phyloP scores from a whole-genome alignment of 2,113 vertebrate genomes.

The Bubo blakistoni region DNA sequence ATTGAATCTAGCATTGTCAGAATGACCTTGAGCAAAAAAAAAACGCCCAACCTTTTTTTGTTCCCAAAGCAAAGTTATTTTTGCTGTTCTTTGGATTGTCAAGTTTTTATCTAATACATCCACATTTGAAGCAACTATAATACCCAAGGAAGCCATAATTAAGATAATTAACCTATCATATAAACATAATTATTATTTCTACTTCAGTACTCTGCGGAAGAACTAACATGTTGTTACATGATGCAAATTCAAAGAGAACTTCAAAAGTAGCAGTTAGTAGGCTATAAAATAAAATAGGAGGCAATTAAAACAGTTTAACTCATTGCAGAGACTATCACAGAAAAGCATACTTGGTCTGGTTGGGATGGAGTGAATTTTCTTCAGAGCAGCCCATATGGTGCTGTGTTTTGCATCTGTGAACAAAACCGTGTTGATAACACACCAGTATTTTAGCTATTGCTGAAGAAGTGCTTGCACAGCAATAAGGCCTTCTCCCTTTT shows the following conservation, averaged over 20 bases:
- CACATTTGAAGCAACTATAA: neutral
- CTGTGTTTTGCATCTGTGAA: neutral
- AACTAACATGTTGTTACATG: neutral
- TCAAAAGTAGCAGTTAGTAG: neutral
- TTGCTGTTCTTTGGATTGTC: neutral
- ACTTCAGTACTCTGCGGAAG: neutral
- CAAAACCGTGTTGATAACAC: neutral
- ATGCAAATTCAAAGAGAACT: neutral
- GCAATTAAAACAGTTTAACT: conserved; percentile 5
- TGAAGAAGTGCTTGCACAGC: neutral
- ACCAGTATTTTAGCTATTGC: neutral
- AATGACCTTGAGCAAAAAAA: neutral
- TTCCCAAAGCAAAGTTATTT: neutral
- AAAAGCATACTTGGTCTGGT: neutral
- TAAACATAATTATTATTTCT: neutral
- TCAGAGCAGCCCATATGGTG: neutral
- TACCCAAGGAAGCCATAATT: neutral
- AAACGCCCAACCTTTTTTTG: neutral
- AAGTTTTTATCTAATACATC: neutral
- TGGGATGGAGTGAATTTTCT: neutral
- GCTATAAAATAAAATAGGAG: conserved; percentile 37
- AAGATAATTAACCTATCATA: conserved; percentile 44
- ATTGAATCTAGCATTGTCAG: neutral
- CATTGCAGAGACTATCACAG: neutral
- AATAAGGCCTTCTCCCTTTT: neutral